Conservation (phyloP, 1,140 invertebrate genomes). For the Drosophila nigromelanica region DNA sequence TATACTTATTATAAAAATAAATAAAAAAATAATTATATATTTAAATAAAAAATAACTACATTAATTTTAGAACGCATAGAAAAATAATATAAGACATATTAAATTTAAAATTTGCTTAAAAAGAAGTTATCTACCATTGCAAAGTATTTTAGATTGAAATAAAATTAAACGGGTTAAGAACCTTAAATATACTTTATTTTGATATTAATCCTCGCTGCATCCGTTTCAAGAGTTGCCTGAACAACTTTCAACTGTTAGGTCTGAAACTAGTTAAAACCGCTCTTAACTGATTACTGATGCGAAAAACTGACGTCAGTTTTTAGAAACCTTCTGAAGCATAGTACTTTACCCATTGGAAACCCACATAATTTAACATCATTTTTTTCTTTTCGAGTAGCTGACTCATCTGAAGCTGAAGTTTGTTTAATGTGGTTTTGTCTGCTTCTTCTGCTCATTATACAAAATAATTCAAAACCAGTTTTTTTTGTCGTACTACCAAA, state of each 20-base stretch:
- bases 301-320: conserved; percentile 42
- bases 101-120: no score
- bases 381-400: conserved; percentile 4
- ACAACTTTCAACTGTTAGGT: conserved; percentile 1
- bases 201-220: not conserved
- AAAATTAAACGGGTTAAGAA: no score
- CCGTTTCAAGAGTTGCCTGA: conserved; percentile 1
- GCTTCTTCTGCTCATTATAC: conserved; percentile 7
- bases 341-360: conserved; percentile 15
- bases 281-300: conserved; percentile 10
- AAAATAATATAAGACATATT: no score
- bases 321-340: conserved; percentile 17
- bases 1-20: no score
- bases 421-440: not conserved
- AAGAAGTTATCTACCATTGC: no score
- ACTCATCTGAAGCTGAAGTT: conserved; percentile 20
- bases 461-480: conserved; percentile 36
- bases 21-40: no score
- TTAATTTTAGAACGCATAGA: no score
- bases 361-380: conserved; percentile 27
- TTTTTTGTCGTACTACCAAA: conserved; percentile 10
- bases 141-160: no score
- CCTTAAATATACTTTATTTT: not conserved
- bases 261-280: conserved; percentile 29
- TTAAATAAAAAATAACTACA: no score